Evolutionary conservation across 2,888 invertebrate species (phyloP).

Genomic region (Noctua comes): DNA sequence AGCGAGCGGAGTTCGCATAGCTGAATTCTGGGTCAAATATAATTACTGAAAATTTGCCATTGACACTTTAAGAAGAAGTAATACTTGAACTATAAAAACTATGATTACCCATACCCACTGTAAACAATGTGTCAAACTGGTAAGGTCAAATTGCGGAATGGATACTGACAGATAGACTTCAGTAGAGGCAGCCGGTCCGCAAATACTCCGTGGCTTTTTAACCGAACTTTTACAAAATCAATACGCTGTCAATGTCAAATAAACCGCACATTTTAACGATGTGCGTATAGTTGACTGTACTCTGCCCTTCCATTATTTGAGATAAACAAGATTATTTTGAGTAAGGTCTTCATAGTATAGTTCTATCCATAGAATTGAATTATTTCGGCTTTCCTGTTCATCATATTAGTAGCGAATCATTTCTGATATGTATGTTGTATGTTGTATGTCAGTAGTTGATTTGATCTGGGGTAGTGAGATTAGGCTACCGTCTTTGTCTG

Average conservation of each 20-base stretch:
- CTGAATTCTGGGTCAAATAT: too few species aligned
- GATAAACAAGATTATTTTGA: slow-evolving; percentile 38
- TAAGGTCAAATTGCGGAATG: not conserved
- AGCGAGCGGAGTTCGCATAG: too few species aligned
- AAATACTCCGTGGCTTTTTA: not conserved
- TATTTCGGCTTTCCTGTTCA: slow-evolving; percentile 22
- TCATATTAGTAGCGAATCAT: slow-evolving; percentile 19
- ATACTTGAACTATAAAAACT: not conserved
- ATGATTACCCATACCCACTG: not conserved
- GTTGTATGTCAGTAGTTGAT: slow-evolving; percentile 12
- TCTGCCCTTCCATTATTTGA: slow-evolving; percentile 10
- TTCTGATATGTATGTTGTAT: slow-evolving; percentile 26
- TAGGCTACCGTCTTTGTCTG: not conserved
- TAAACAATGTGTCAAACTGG: not conserved
- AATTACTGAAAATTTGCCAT: too few species aligned
- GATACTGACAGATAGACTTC: not conserved
- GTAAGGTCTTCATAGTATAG: slow-evolving; percentile 1
- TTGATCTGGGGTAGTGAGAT: not conserved
- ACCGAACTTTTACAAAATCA: not conserved
- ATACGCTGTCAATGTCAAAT: not conserved
- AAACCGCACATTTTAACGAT: not conserved
- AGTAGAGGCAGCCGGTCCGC: not conserved
- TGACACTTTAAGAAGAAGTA: too few species aligned
- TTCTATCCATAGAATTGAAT: slow-evolving; percentile 36
- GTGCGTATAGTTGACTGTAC: slow-evolving; percentile 11